Conservation (phyloP, 2,797 vertebrate species). For the Zenarchopterus dispar region DNA sequence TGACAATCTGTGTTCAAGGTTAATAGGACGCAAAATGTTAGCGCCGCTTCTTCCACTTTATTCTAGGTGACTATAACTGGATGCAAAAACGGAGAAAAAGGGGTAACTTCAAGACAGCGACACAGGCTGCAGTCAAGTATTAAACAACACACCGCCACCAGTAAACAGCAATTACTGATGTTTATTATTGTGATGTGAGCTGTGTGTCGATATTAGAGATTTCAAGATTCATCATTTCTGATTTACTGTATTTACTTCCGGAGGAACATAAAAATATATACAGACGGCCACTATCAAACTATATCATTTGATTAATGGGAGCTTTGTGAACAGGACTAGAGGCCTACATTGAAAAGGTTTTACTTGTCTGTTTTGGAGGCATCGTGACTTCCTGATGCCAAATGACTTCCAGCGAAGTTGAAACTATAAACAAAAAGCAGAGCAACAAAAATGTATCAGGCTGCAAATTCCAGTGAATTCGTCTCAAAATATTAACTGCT, state of each 20-base stretch:
- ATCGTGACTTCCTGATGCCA: neutral
- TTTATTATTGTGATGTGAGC: neutral
- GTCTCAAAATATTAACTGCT: slow-evolving; percentile 47
- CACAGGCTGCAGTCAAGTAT: slow-evolving; percentile 23
- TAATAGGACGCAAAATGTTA: slow-evolving; percentile 2
- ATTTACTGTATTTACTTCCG: too few relatives aligned
- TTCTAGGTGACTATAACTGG: neutral
- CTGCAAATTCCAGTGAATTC: slow-evolving; percentile 36
- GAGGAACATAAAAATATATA: neutral
- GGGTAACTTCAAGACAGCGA: slow-evolving; percentile 32
- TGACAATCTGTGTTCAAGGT: slow-evolving; percentile 23
- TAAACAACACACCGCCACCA: neutral
- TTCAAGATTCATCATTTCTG: neutral
- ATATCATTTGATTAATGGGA: slow-evolving; percentile 5
- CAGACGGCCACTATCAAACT: neutral
- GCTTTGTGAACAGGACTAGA: slow-evolving; percentile 2
- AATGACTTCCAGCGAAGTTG: slow-evolving; percentile 12
- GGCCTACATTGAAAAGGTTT: slow-evolving; percentile 14
- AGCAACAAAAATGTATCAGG: slow-evolving; percentile 56
- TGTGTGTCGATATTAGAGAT: slow-evolving; percentile 1
- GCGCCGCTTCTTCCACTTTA: too few relatives aligned
- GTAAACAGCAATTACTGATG: slow-evolving; percentile 20
- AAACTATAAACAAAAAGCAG: slow-evolving; percentile 32
- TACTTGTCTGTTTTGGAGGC: neutral
- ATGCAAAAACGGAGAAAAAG: neutral